Evolutionary conservation across 2,797 vertebrate species (phyloP).

Genomic region (Amphiprion clarkii): DNA sequence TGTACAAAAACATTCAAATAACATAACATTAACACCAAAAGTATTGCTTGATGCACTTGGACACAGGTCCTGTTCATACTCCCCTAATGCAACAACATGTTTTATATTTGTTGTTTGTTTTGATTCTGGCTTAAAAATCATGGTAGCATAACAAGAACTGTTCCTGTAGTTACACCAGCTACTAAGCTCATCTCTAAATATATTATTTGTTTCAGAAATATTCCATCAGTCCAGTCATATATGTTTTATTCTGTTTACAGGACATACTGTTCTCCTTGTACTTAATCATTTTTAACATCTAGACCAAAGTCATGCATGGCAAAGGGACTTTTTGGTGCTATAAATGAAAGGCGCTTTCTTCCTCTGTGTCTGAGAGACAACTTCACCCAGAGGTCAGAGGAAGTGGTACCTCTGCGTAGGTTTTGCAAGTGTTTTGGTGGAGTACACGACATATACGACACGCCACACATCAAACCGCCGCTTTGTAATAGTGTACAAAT

Average conservation of each 20-base stretch:
- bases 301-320: background rate
- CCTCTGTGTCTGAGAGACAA: background rate
- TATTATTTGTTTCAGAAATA: background rate
- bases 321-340: background rate
- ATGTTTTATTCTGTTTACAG: background rate
- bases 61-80: too few species aligned
- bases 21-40: too few species aligned
- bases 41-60: too few species aligned
- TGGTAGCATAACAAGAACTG: background rate
- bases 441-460: background rate
- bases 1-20: too few species aligned
- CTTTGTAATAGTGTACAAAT: background rate
- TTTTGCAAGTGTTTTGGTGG: background rate
- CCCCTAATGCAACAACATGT: too few species aligned
- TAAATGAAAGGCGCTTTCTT: background rate
- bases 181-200: background rate
- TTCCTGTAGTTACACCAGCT: background rate
- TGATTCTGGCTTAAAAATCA: background rate
- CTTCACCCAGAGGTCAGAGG: constrained; percentile 19
- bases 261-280: background rate
- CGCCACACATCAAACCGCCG: background rate
- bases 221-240: background rate
- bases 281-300: background rate
- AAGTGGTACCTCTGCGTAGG: background rate
- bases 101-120: too few species aligned